Base-by-base conservation (phyloP, 2,113 vertebrate genomes). In the Varanus komodoensis region DNA sequence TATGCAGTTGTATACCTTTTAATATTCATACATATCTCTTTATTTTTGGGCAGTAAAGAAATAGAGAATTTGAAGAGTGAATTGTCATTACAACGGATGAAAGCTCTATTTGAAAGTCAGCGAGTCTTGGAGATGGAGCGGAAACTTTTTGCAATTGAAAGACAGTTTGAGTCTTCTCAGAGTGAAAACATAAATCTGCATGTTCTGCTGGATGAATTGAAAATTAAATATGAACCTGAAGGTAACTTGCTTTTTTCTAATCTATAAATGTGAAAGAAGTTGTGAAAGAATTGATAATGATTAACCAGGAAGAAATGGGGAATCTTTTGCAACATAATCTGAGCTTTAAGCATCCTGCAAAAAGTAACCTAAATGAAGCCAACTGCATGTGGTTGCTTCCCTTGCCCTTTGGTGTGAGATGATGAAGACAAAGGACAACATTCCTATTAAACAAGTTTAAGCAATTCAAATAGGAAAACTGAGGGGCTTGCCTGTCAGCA, bases 101-200 rank as follows among this genome's bases (percentile, higher is more conserved):
- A 99, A 94, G 97, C 98, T 87, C 94, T 99, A 73, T 98, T 98
- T 71, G 99, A 99, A 95, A 99, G 98, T 94, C 99, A 99, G n/a
- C 97, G 98, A 90, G 98, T 98, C 78, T 95, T 99, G 91, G 98
- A 99, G 90, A 95, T 99, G 94, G 99, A 99, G 94, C 97, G 98
- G 95, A 99, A 99, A 84, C 98, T 99, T 54, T 99, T 98, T 94
- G 93, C 96, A 2, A 97, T 96, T 34, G 98, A 99, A 89, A 98
- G 98, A 61, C 94, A 96, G 80, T 97, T 98, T 84, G 98, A 98
- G 84, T 95, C 98, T 94, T 98, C 95, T 89, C 98, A 98, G 93
- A 98, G 98, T 92, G 98, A 99, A 92, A 99, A 98, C 74, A 98
- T 99, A 97, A 98, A 97, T 81, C 96, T 99, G 82, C 96, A 98